Base-by-base conservation (phyloP, 2,113 vertebrate species). In the Dissostichus mawsoni region DNA sequence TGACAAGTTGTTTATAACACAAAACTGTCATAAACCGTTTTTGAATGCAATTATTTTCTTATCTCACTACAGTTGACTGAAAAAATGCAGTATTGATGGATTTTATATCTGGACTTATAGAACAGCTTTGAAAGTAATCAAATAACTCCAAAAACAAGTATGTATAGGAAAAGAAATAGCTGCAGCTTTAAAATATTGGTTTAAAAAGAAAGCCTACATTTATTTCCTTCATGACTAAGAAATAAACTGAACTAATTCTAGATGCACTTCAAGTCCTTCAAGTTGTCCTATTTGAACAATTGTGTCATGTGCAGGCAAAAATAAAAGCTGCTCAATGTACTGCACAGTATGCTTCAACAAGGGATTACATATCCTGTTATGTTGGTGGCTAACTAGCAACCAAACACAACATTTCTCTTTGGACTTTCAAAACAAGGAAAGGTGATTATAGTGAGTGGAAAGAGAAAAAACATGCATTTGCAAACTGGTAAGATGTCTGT, bases 381-480 rank as follows among this genome's bases (percentile, higher is more conserved):
- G 53, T 18, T 47, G 58, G 14, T 51, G 25, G 18, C 20, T 58
- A 64, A 67, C 48, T 13, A 68, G 51, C 23, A 69, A 76, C 63
- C 68, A 53, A 63, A 68, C n/a, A n/a, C 14, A 76, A 73, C 56
- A 63, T n/a, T 36, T 50, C 3, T 57, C 20, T n/a, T 78, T 73
- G 4, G 61, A 18, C 57, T 55, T 51, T 6, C 2, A 69, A 71
- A 55, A 72, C 25, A 50, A 50, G 57, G 17, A 57, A 68, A 69
- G 70, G 68, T 18, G 50, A 36, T 10, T 51, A 67, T 57, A 33
- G 41, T 16, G 29, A 20, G 33, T 10, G 5, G 18, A 45, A 3
- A 66, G 57, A 82, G 51, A 65, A 78, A 25, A 78, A 65, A 29
- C 29, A 77, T 41, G 16, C 17, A 8, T 25, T 61, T 74, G 76